These are phyloP conservation scores for Phocides pigmalion DNA, from an alignment of 1,140 invertebrate genomes.

Conservation along the genomic window DNA sequence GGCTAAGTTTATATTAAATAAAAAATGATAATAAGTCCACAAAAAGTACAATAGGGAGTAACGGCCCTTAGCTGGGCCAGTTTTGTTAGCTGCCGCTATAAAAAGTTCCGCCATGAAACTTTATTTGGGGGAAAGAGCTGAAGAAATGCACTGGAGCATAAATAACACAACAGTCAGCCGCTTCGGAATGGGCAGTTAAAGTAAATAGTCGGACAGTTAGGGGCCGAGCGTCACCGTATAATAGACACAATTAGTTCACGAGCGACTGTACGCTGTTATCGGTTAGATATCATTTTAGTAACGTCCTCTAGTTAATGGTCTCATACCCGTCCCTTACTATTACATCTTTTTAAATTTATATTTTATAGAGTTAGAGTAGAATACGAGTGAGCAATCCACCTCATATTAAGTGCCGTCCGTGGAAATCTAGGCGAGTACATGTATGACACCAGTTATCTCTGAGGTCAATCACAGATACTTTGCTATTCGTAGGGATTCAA, in stretches of 20 bases:
- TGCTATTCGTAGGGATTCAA: too few relatives aligned
- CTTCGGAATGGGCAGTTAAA: slow-evolving; percentile 22
- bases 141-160: slow-evolving; percentile 28
- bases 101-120: slow-evolving; percentile 17
- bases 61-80: background rate
- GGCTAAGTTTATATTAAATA: too few relatives aligned
- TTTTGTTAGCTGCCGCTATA: slow-evolving; percentile 4
- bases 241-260: slow-evolving; percentile 18
- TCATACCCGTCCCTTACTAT: too few relatives aligned
- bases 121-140: slow-evolving; percentile 9
- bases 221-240: slow-evolving; percentile 11
- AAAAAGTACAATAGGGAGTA: background rate
- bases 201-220: slow-evolving; percentile 27
- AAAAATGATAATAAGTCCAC: too few relatives aligned
- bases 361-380: too few relatives aligned
- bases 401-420: too few relatives aligned
- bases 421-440: too few relatives aligned
- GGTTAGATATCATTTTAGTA: slow-evolving; percentile 14
- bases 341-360: too few relatives aligned
- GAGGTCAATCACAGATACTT: too few relatives aligned
- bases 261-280: slow-evolving; percentile 6
- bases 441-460: too few relatives aligned
- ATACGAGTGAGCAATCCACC: too few relatives aligned
- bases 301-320: background rate
- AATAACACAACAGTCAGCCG: slow-evolving; percentile 6